These are phyloP conservation scores for Palaemon carinicauda DNA, from an alignment of 1,140 invertebrate genomes.

Conservation along the genomic window DNA sequence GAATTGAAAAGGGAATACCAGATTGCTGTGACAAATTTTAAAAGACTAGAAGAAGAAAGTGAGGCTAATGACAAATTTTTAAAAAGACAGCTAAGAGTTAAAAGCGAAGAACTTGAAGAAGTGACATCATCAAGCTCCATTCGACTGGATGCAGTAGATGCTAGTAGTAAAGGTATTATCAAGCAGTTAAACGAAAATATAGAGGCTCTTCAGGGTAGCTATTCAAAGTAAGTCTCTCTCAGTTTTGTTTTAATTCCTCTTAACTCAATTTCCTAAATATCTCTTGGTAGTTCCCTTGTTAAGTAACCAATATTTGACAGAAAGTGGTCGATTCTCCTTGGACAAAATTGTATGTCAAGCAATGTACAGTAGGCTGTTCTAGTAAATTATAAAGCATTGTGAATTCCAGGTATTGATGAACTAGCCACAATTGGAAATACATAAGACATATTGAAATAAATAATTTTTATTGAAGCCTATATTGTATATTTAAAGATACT, in stretches of 20 bases:
- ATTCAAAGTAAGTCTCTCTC: neutral
- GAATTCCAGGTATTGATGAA: no score
- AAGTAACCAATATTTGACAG: no score
- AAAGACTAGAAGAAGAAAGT: slow-evolving; percentile 7
- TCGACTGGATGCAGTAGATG: slow-evolving; percentile 11
- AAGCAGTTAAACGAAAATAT: slow-evolving; percentile 4
- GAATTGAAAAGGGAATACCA: slow-evolving; percentile 18
- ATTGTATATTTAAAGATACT: no score
- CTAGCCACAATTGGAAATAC: no score
- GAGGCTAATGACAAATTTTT: slow-evolving; percentile 19
- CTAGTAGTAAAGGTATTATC: neutral
- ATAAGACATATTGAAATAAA: no score
- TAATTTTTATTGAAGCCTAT: no score
- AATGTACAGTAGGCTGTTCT: no score
- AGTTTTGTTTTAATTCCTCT: neutral
- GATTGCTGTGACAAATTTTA: neutral
- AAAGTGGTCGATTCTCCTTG: no score
- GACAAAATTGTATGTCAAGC: no score
- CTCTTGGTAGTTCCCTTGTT: no score
- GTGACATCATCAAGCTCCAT: neutral
- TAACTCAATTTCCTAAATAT: neutral
- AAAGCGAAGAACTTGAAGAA: slow-evolving; percentile 27
- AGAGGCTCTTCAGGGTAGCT: slow-evolving; percentile 7
- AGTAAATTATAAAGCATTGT: no score
- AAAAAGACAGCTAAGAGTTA: slow-evolving; percentile 23